Conservation (phyloP, 2,888 invertebrate genomes). For the Mesopsocus fuscifrons region DNA sequence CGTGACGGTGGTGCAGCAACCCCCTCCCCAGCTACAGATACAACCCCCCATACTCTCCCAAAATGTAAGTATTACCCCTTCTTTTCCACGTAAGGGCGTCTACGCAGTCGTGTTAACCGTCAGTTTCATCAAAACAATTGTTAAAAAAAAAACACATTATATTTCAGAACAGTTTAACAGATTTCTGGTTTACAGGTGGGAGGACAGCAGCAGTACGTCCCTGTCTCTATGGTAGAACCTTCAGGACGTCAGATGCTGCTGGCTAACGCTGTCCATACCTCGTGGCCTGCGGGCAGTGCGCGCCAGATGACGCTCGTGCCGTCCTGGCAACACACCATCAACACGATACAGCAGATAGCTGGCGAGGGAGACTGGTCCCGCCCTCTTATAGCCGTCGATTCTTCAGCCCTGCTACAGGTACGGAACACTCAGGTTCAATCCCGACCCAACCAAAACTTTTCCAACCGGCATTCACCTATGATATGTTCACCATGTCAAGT, state of each 20-base stretch:
- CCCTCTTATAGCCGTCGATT: constrained; percentile 51
- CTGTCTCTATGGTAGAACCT: constrained; percentile 84
- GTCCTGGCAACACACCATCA: constrained; percentile 30
- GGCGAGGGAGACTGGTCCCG: constrained; percentile 42
- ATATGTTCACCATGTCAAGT: no score
- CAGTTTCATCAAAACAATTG: constrained; percentile 1
- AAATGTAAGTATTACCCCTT: constrained; percentile 26
- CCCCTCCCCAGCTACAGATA: constrained; percentile 51
- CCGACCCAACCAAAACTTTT: no score
- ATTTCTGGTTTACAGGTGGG: constrained; percentile 16
- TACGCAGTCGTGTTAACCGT: neutral
- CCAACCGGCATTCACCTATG: no score
- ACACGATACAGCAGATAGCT: constrained; percentile 40
- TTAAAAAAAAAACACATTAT: no score
- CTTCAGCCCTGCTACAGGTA: constrained; percentile 50
- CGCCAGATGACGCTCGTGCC: constrained; percentile 18
- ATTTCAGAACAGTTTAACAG: no score
- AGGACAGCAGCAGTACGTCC: constrained; percentile 73
- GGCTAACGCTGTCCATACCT: constrained; percentile 23
- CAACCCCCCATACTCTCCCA: constrained; percentile 63
- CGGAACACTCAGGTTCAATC: no score
- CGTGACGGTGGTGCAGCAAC: constrained; percentile 42
- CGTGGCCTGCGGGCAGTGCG: constrained; percentile 22
- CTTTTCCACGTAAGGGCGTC: neutral
- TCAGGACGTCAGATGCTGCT: constrained; percentile 61